Evolutionary conservation across 2,888 invertebrate species (phyloP).

Genomic region (Isotomurus palustris): DNA sequence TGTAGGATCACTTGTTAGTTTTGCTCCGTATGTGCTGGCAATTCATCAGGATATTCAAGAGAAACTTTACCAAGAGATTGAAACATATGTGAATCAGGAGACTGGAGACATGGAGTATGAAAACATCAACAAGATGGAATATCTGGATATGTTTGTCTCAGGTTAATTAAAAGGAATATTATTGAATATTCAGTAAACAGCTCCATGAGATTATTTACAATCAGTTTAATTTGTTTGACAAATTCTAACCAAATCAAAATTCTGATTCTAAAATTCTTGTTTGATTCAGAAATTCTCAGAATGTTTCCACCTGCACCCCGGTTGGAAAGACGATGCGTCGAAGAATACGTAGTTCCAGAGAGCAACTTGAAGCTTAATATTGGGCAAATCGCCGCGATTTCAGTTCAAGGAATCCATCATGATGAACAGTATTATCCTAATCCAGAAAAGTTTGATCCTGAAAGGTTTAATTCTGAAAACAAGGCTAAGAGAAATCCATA

Average conservation of each 20-base stretch:
- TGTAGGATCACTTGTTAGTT: conserved; percentile 15
- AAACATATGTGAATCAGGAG: conserved; percentile 3
- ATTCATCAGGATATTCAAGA: conserved; percentile 32
- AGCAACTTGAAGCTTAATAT: conserved; percentile 18
- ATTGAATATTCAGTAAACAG: too few species aligned
- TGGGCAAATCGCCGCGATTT: conserved; percentile 13
- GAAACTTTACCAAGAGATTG: conserved; percentile 19
- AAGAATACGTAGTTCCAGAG: conserved; percentile 25
- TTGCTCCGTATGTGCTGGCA: conserved; percentile 20
- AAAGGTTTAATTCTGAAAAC: conserved; percentile 31
- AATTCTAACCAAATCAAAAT: too few species aligned
- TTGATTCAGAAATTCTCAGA: conserved; percentile 25
- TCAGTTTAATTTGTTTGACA: too few species aligned
- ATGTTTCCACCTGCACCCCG: conserved; percentile 23
- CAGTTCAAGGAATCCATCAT: conserved; percentile 24
- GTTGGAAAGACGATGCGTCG: conserved; percentile 23
- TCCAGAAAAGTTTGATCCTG: conserved; percentile 34
- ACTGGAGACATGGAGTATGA: conserved; percentile 33
- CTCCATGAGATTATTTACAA: conserved; percentile 9
- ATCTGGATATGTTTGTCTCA: conserved; percentile 38
- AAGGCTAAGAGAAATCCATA: conserved; percentile 33
- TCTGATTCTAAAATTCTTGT: too few species aligned
- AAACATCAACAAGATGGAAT: conserved; percentile 25
- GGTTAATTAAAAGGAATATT: too few species aligned
- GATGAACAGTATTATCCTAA: conserved; percentile 28